Conservation (phyloP, 2,113 vertebrate species). For the Pomatorhinus ruficollis region DNA sequence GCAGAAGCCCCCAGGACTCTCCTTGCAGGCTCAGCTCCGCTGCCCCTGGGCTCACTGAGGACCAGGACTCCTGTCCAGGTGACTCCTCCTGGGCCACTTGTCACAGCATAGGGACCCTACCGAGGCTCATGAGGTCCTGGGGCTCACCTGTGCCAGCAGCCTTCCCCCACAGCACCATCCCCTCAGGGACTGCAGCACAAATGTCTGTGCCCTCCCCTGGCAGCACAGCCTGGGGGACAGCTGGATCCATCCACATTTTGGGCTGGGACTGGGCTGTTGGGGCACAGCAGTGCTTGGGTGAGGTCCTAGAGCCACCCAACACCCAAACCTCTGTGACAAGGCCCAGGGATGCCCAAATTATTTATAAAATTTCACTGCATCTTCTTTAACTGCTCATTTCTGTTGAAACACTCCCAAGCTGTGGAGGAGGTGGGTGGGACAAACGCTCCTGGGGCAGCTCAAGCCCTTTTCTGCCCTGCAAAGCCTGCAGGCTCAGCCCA, state of each 20-base stretch:
- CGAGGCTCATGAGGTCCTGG: too few relatives aligned
- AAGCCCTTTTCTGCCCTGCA: background rate
- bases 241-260: background rate
- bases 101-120: background rate
- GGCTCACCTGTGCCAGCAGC: accelerated
- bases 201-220: background rate
- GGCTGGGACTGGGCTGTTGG: too few relatives aligned
- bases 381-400: accelerated
- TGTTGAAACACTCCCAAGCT: background rate
- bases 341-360: accelerated
- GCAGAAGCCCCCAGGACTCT: background rate
- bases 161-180: background rate
- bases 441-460: background rate
- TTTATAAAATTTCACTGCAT: background rate
- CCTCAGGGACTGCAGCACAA: background rate
- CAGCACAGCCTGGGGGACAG: background rate
- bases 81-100: background rate
- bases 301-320: background rate
- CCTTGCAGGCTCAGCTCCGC: background rate
- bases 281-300: background rate
- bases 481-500: background rate
- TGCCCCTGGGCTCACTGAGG: background rate
- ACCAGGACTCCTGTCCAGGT: background rate
- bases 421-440: too few relatives aligned
- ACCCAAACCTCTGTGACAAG: accelerated